phyloP scores from a whole-genome alignment of 2,797 vertebrate species.

The Parotocinclus haroldoi region DNA sequence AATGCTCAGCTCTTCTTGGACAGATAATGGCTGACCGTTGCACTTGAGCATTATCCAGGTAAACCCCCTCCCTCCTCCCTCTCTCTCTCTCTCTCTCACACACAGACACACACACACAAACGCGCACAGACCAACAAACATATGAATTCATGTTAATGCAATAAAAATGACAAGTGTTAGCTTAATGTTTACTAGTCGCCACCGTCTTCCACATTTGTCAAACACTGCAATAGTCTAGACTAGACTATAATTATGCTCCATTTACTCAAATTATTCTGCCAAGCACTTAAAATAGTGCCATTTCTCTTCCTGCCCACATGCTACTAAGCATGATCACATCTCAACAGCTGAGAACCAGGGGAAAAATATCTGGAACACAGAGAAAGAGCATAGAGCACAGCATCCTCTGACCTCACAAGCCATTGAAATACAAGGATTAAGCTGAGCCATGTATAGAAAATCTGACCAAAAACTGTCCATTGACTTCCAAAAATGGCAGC shows the following conservation, averaged over 20 bases:
- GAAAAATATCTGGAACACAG: not conserved
- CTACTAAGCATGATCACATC: slow-evolving; percentile 24
- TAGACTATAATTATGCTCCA: slow-evolving; percentile 23
- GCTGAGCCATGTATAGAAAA: not conserved
- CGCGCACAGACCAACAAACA: not conserved
- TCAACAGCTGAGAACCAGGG: slow-evolving; percentile 18
- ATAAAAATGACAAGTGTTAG: too few relatives aligned
- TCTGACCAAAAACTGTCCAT: not conserved
- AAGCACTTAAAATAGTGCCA: slow-evolving; percentile 27
- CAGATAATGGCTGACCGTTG: slow-evolving; percentile 18
- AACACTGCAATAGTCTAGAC: slow-evolving; percentile 20
- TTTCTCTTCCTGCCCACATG: slow-evolving; percentile 41
- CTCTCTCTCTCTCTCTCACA: not conserved
- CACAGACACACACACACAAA: slow-evolving; percentile 2
- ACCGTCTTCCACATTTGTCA: slow-evolving; percentile 1
- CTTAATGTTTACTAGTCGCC: too few relatives aligned
- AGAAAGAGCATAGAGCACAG: not conserved
- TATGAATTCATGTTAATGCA: too few relatives aligned
- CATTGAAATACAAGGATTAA: not conserved
- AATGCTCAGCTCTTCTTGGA: slow-evolving; percentile 4
- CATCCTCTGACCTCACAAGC: slow-evolving; percentile 1
- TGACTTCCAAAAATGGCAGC: not conserved
- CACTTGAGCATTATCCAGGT: slow-evolving; percentile 7
- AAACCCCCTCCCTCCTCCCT: not conserved
- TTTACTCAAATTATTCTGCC: slow-evolving; percentile 18